Base-by-base conservation (phyloP, 2,797 vertebrate species). In the Carapus acus region DNA sequence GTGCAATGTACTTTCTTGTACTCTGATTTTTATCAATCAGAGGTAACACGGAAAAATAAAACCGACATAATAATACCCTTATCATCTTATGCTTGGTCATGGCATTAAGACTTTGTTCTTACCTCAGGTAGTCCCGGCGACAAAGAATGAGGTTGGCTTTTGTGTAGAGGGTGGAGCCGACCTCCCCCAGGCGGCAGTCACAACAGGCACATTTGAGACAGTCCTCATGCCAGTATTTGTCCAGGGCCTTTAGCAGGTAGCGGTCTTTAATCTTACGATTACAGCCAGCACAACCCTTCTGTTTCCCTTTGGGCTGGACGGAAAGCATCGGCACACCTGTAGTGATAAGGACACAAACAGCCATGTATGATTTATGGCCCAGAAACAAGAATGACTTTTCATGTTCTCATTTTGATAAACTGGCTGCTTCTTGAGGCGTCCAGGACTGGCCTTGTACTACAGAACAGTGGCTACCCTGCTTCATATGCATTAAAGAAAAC, bases 271-370 rank as follows among this genome's bases (percentile, higher is more conserved):
- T 98, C 90, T 98, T 98, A 84, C 96, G 94, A 92, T 96, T 98
- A 92, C 96, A 98, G 94, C 95, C 96, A 90, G 96, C 96, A 91
- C 95, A 98, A 92, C 96, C 96, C 92, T 98, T 98, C 92, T 98
- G 94, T 92, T 95, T 98, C 93, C 92, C 85, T 88, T 88, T 86
- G 82, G 96, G 94, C 94, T 98, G 96, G 89, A 97, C 96, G 89
- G 94, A 98, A 92, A 99, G 96, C 96, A 99, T 99, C 91, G 97
- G 96, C 94, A 97, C 97, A 96, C 94, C 96, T 99, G 87, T 84
- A 87, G 1, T 69, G 77, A 80, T 86, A 74, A 82, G 85, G 76
- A 68, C 77, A 85, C 85, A 85, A 83, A 80, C 73, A 82, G 69
- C 84, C 72, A 76, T 58, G 74, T 50, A 79, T 86, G 85, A 86